Evolutionary conservation across 1,140 invertebrate genomes (phyloP).

Genomic region (Leptinotarsa undecemlineata): DNA sequence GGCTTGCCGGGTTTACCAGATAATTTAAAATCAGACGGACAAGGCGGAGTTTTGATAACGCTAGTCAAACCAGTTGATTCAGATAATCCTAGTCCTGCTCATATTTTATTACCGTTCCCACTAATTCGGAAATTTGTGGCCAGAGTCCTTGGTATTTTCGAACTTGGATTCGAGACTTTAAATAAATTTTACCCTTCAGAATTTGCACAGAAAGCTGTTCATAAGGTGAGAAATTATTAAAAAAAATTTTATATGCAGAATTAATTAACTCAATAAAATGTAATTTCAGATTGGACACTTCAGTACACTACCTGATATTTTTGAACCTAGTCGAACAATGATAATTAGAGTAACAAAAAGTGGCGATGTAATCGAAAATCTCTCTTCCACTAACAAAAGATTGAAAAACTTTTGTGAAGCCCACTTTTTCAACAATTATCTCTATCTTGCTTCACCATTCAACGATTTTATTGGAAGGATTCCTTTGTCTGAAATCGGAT

Average conservation of each 20-base stretch:
- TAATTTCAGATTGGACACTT: slow-evolving; percentile 60
- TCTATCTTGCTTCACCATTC: slow-evolving; percentile 74
- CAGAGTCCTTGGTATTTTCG: slow-evolving; percentile 59
- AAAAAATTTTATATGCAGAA: not conserved
- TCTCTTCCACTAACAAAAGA: slow-evolving; percentile 60
- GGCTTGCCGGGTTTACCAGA: slow-evolving; percentile 82
- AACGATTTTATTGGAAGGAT: slow-evolving; percentile 68
- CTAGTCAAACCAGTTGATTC: slow-evolving; percentile 61
- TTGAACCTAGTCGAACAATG: slow-evolving; percentile 49
- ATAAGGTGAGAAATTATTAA: slow-evolving; percentile 59
- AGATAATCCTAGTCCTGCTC: slow-evolving; percentile 57
- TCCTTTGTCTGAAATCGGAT: slow-evolving; percentile 60
- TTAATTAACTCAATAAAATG: not conserved
- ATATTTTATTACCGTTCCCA: slow-evolving; percentile 62
- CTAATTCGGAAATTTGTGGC: slow-evolving; percentile 64
- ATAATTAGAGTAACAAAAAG: slow-evolving; percentile 67
- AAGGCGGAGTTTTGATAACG: slow-evolving; percentile 70
- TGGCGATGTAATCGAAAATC: slow-evolving; percentile 67
- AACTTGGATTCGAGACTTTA: slow-evolving; percentile 63
- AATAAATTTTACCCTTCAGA: slow-evolving; percentile 64
- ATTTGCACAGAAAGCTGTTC: slow-evolving; percentile 59
- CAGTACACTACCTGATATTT: slow-evolving; percentile 34
- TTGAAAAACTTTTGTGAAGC: slow-evolving; percentile 64
- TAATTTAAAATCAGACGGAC: slow-evolving; percentile 69
- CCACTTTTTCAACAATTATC: slow-evolving; percentile 59